These are phyloP conservation scores for Sarcophaga variegata DNA, from an alignment of 2,888 invertebrate species.

Conservation along the genomic window DNA sequence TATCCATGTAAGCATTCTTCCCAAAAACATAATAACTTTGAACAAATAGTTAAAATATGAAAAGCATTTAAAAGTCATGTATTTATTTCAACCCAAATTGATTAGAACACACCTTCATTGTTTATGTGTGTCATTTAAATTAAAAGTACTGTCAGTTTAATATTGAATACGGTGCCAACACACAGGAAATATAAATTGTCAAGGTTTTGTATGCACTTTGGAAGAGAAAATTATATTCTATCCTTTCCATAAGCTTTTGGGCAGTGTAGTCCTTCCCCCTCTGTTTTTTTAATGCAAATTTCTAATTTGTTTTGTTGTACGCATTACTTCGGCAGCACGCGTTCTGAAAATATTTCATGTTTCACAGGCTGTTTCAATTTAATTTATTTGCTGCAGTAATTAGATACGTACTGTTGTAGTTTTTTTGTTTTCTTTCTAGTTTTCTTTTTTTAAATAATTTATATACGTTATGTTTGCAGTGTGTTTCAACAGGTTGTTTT, in stretches of 20 bases:
- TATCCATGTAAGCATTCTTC: slow-evolving; percentile 13
- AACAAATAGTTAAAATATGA: slow-evolving; percentile 4
- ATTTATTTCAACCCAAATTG: slow-evolving; percentile 26
- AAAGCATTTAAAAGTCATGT: neutral
- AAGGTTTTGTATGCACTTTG: neutral
- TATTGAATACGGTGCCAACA: neutral
- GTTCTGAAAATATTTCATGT: slow-evolving; percentile 56
- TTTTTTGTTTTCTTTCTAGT: slow-evolving; percentile 13
- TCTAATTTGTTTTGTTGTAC: slow-evolving; percentile 35
- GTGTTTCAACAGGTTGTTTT: slow-evolving; percentile 52
- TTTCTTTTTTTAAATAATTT: slow-evolving; percentile 34
- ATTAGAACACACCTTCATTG: slow-evolving; percentile 46
- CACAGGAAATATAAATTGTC: neutral
- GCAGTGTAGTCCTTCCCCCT: slow-evolving; percentile 26
- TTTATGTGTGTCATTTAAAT: slow-evolving; percentile 39
- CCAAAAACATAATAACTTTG: neutral
- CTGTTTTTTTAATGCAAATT: neutral
- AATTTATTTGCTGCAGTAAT: slow-evolving; percentile 62
- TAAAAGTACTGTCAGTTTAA: slow-evolving; percentile 30
- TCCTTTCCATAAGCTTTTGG: neutral
- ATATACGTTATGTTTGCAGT: slow-evolving; percentile 35
- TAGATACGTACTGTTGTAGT: slow-evolving; percentile 55
- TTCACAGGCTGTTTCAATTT: slow-evolving; percentile 27
- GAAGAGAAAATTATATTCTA: neutral
- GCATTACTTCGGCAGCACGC: slow-evolving; percentile 64